Evolutionary conservation across 2,797 vertebrate genomes (phyloP), one percentile per base, ranked within the genome.

Genomic region (Cyclura pinguis): DNA sequence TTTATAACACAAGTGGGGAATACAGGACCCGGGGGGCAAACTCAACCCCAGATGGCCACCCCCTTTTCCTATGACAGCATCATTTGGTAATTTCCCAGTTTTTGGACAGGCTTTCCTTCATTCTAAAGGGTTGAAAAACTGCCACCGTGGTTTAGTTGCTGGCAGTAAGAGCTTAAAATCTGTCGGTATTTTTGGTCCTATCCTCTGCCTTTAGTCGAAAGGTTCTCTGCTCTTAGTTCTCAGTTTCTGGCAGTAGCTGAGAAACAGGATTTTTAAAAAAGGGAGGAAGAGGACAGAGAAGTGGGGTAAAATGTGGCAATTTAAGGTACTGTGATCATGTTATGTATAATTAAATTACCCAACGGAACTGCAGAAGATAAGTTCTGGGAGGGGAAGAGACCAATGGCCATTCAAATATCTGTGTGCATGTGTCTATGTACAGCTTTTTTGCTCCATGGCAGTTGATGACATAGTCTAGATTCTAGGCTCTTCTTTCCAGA

Each of bases 391-490:
- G 69, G 6, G 13, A 9, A 9, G 32, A 62, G 3, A 2, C 55
- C 2, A 9, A 22, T 84, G 57, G 4, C 57, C 18, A 1, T 47
- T 59, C 14, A 10, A 47, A 35, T 35, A 12, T 76, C 7, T 76
- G 16, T 74, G 5, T 35, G 35, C 14, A 18, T 72, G 67, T 10
- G 4, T 62, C 22, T 18, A 22, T 10, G 35, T 12, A 27, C 57
- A 38, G 42, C 18, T 74, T 27, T 57, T 57, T 80, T 27, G 8
- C 20, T 18, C 73, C 12, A 62, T 6, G 88, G 72, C 88, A 89
- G 81, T 89, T 89, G 88, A 64, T 89, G 88, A 84, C 57, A 84
- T 77, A 84, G 47, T 27, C 22, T 12, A 59, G 72, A 77, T 89
- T 89, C 88, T 84, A 89, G 81, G 22, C 32, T 32, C 20, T 77